A percentile compares a stretch with the other conserved stretches of the same genome.
These are phyloP conservation scores for Plumapathes pennacea DNA, from an alignment of 92 coral and sea anemone genomes.

Conservation along the genomic window DNA sequence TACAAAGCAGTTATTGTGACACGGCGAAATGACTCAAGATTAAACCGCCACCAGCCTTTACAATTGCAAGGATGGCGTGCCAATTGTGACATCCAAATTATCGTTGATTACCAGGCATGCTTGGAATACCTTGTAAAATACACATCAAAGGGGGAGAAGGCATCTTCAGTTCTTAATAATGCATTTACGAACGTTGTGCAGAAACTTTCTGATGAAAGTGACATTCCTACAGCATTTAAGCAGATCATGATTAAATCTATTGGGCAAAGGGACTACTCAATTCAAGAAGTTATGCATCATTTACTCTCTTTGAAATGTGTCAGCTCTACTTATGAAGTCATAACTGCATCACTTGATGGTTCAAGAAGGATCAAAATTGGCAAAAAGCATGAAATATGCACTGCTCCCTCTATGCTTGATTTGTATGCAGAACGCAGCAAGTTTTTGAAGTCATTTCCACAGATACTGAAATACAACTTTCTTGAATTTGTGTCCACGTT, in stretches of 20 bases:
- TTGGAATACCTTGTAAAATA: conserved; percentile 53
- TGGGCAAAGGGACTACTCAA: conserved; percentile 61
- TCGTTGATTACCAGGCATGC: conserved; percentile 52
- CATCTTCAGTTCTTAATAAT: conserved; percentile 52
- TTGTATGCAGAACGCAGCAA: conserved; percentile 24
- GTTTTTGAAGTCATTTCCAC: conserved; percentile 21
- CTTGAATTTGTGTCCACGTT: conserved; percentile 10
- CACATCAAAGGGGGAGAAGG: conserved; percentile 50
- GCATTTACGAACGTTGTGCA: conserved; percentile 55
- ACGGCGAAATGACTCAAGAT: conserved; percentile 43
- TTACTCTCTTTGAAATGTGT: conserved; percentile 53
- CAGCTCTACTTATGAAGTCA: conserved; percentile 44
- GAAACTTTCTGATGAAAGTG: conserved; percentile 30
- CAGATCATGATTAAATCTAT: conserved; percentile 56
- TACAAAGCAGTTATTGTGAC: conserved; percentile 43
- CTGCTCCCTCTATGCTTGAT: conserved; percentile 36
- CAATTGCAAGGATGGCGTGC: conserved; percentile 66
- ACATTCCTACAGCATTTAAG: conserved; percentile 35
- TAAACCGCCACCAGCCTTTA: conserved; percentile 39
- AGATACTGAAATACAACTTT: conserved; percentile 19
- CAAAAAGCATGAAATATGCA: conserved; percentile 8
- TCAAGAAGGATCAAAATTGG: conserved; percentile 37
- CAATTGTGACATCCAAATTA: conserved; percentile 52
- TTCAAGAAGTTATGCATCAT: conserved; percentile 70
- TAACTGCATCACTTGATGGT: conserved; percentile 38